Conservation (phyloP, 2,113 vertebrate species). For the Lycaon pictus region DNA sequence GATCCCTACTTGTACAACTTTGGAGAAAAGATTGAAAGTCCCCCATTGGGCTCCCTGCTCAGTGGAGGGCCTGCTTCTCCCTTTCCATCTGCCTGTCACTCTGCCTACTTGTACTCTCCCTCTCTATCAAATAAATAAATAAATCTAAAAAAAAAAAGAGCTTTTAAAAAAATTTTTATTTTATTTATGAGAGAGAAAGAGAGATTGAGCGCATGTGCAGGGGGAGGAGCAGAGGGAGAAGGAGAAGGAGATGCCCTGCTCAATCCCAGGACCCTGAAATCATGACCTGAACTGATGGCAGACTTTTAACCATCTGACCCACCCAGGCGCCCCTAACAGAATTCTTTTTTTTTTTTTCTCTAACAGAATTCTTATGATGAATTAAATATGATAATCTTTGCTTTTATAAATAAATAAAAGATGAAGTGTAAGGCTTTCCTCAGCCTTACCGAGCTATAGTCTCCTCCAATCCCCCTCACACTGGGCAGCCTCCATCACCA, state of each 20-base stretch:
- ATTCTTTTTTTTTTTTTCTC: not conserved
- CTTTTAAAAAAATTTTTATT: too few relatives aligned
- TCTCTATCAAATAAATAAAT: too few relatives aligned
- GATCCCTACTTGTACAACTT: too few relatives aligned
- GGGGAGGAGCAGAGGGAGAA: too few relatives aligned
- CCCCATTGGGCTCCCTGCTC: too few relatives aligned
- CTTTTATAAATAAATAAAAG: not conserved
- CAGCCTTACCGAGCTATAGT: not conserved
- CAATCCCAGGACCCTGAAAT: not conserved
- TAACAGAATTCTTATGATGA: not conserved
- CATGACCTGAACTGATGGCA: not conserved
- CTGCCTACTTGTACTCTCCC: too few relatives aligned
- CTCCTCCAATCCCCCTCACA: not conserved
- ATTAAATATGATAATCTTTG: not conserved
- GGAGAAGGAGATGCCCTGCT: not conserved
- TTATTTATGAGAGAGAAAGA: too few relatives aligned
- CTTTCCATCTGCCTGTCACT: too few relatives aligned
- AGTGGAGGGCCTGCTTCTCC: too few relatives aligned
- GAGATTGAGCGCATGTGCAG: too few relatives aligned
- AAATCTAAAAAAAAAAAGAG: too few relatives aligned
- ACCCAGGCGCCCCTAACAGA: not conserved
- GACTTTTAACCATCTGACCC: not conserved
- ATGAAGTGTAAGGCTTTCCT: slow-evolving; percentile 12
- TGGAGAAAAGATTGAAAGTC: too few relatives aligned
- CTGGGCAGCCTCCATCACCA: not conserved